A percentile compares a stretch with the other conserved stretches of the same genome.
Conservation (phyloP, 2,113 vertebrate genomes). For the Clarias gariepinus region DNA sequence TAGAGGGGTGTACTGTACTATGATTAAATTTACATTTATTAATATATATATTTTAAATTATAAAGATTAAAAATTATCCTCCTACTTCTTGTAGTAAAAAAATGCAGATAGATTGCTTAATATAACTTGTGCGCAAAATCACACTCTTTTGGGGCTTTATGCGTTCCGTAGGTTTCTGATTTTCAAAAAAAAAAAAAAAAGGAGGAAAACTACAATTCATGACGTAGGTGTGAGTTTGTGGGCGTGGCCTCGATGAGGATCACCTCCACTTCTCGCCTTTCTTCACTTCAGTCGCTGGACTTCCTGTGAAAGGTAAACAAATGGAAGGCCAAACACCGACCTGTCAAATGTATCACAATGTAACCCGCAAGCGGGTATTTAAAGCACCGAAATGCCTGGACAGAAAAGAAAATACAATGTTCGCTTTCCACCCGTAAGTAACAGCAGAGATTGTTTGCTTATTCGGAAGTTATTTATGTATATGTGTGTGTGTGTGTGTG, state of each 20-base stretch:
- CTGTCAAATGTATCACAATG: constrained; percentile 52
- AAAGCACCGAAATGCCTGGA: constrained; percentile 65
- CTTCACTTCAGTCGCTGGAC: constrained; percentile 46
- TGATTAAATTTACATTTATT: no score
- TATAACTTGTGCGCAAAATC: no score
- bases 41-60: no score
- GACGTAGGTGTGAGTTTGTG: constrained; percentile 10
- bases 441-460: background rate
- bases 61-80: no score
- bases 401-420: constrained; percentile 70
- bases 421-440: constrained; percentile 74
- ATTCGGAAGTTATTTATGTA: background rate
- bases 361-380: constrained; percentile 41
- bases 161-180: background rate
- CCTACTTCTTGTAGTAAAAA: no score
- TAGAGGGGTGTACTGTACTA: no score
- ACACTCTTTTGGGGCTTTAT: no score
- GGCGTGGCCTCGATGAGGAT: constrained; percentile 27
- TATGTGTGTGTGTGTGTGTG: background rate
- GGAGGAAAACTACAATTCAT: background rate
- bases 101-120: no score
- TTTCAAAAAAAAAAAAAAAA: background rate
- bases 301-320: constrained; percentile 71
- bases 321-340: constrained; percentile 58
- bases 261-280: constrained; percentile 9